These are phyloP conservation scores for Emmelina monodactyla DNA, from an alignment of 2,888 invertebrate species.

Conservation along the genomic window DNA sequence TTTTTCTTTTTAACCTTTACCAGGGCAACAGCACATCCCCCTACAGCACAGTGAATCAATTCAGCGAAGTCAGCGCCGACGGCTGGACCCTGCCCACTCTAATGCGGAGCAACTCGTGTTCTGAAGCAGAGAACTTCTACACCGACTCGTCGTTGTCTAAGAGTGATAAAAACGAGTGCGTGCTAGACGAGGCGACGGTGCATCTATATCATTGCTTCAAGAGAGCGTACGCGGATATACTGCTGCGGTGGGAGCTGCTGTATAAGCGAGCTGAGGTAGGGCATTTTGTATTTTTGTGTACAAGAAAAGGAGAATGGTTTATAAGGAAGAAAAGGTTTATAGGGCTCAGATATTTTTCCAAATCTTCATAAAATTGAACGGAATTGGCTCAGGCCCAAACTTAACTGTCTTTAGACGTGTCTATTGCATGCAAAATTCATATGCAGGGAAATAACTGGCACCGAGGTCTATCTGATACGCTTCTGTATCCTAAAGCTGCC, in stretches of 20 bases:
- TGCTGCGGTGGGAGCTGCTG: constrained; percentile 84
- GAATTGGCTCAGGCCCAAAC: too few species aligned
- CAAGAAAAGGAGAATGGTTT: too few species aligned
- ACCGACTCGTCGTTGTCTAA: constrained; percentile 44
- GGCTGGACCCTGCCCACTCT: constrained; percentile 78
- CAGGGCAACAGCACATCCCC: constrained; percentile 78
- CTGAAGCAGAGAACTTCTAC: constrained; percentile 80
- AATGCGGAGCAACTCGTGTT: constrained; percentile 86
- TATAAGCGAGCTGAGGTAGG: constrained; percentile 79
- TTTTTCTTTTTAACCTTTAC: neutral
- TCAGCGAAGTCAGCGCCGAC: constrained; percentile 76
- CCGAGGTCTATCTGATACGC: too few species aligned
- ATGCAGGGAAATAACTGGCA: too few species aligned
- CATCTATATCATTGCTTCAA: constrained; percentile 84
- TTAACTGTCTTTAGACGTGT: too few species aligned
- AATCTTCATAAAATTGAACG: too few species aligned
- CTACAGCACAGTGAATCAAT: constrained; percentile 85
- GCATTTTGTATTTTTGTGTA: too few species aligned
- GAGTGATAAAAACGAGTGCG: constrained; percentile 40
- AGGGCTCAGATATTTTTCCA: too few species aligned
- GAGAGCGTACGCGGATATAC: constrained; percentile 85
- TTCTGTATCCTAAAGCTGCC: too few species aligned
- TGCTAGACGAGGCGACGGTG: constrained; percentile 49
- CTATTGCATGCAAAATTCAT: too few species aligned
- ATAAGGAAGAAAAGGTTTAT: too few species aligned